Conservation (phyloP, 2,113 vertebrate genomes). For the Pollimyrus isidori region DNA sequence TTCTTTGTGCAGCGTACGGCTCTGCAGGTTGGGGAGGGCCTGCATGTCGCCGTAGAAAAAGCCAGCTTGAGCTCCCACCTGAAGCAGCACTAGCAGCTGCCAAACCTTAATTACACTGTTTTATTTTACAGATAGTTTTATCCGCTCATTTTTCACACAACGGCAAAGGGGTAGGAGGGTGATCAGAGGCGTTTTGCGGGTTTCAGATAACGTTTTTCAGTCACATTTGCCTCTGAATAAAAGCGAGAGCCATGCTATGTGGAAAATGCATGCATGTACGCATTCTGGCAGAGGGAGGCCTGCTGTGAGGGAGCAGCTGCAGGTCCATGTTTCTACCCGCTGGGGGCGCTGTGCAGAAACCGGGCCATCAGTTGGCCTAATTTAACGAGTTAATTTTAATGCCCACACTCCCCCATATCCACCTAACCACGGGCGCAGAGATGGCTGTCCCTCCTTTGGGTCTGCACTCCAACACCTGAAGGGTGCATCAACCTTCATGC, state of each 20-base stretch:
- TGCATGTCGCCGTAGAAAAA: neutral
- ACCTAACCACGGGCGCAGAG: neutral
- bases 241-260: neutral
- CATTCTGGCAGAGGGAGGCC: neutral
- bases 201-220: neutral
- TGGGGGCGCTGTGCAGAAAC: neutral
- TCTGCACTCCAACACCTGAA: conserved; percentile 14
- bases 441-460: neutral
- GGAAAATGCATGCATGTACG: no score
- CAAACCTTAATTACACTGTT: neutral
- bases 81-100: neutral
- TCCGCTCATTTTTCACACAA: neutral
- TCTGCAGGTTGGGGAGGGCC: neutral
- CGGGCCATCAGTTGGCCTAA: neutral
- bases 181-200: neutral
- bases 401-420: conserved; percentile 11
- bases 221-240: neutral
- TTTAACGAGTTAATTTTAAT: neutral
- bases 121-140: neutral
- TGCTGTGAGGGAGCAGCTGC: neutral
- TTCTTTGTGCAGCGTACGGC: neutral
- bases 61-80: neutral
- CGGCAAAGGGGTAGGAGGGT: neutral
- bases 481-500: conserved; percentile 12
- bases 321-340: neutral